A percentile compares a stretch with the other conserved stretches of the same genome.
phyloP scores from a whole-genome alignment of 2,113 vertebrate genomes.

The Otocyon megalotis region DNA sequence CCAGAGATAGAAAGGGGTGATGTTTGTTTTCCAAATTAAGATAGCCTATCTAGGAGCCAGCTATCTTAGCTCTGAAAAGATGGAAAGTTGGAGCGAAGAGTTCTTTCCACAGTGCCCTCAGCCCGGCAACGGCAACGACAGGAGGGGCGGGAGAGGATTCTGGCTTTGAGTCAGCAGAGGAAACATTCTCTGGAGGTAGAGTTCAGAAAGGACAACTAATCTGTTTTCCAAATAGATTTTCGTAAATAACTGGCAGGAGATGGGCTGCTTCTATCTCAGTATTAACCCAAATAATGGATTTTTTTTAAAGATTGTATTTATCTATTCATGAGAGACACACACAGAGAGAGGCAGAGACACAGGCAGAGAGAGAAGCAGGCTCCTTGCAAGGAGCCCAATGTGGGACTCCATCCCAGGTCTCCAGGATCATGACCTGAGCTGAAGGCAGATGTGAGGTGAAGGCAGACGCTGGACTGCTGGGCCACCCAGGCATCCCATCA shows the following conservation, averaged over 20 bases:
- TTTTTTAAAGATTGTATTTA: too few species aligned
- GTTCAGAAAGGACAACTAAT: conserved; percentile 48
- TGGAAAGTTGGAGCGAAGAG: not conserved
- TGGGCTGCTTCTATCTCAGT: conserved; percentile 66
- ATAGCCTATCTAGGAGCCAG: not conserved
- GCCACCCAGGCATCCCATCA: too few species aligned
- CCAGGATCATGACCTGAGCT: too few species aligned
- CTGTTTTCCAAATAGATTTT: conserved; percentile 23
- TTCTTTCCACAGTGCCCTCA: not conserved
- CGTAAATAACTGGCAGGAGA: conserved; percentile 81
- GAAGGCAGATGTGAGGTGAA: too few species aligned
- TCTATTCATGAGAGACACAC: too few species aligned
- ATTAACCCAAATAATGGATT: conserved; percentile 78
- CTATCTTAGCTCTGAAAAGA: not conserved
- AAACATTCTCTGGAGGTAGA: conserved; percentile 61
- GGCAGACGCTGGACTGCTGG: too few species aligned
- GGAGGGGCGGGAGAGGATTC: not conserved
- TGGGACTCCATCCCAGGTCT: too few species aligned
- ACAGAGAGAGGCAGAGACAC: too few species aligned
- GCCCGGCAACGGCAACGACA: accelerated
- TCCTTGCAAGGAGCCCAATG: too few species aligned
- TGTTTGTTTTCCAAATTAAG: not conserved
- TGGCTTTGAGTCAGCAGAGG: not conserved
- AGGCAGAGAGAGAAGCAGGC: too few species aligned
- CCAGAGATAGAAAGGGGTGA: not conserved